These are phyloP conservation scores for Coregonus sp. DNA, from an alignment of 2,797 vertebrate species.

Conservation along the genomic window DNA sequence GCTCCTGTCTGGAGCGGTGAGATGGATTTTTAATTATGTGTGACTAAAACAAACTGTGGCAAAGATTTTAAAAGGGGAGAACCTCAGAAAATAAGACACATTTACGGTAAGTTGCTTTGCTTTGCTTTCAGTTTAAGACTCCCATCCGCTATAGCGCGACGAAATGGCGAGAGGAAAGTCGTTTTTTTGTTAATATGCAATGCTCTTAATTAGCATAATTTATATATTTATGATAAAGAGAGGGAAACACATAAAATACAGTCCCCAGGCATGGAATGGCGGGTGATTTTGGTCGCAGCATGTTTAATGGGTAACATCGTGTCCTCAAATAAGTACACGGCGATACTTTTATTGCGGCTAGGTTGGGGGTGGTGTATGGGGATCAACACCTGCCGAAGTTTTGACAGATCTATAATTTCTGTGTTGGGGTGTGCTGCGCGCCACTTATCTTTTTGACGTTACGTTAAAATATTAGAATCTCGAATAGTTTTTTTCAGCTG, in stretches of 20 bases:
- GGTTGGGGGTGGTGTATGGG: constrained; percentile 68
- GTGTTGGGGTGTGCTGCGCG: constrained; percentile 48
- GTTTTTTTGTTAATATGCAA: constrained; percentile 95
- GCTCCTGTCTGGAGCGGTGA: constrained; percentile 82
- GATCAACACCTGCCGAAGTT: constrained; percentile 73
- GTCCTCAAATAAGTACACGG: constrained; percentile 61
- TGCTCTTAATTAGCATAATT: constrained; percentile 99
- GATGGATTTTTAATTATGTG: constrained; percentile 88
- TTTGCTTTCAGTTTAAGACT: constrained; percentile 39
- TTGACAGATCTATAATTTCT: constrained; percentile 63
- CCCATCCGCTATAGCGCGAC: constrained; percentile 47
- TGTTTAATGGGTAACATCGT: constrained; percentile 36
- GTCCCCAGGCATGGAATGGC: constrained; percentile 60
- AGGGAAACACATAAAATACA: constrained; percentile 75
- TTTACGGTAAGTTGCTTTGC: constrained; percentile 76
- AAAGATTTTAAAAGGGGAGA: constrained; percentile 69
- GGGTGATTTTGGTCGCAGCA: constrained; percentile 45
- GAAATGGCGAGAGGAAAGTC: constrained; percentile 77
- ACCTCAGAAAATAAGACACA: constrained; percentile 68
- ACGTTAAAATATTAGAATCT: constrained; percentile 20
- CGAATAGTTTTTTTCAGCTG: constrained; percentile 8
- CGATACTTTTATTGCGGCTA: constrained; percentile 67
- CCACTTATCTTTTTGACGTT: constrained; percentile 24
- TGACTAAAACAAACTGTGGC: constrained; percentile 79
- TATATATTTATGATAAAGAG: constrained; percentile 99